A percentile compares a stretch with the other conserved stretches of the same genome.
phyloP scores from a whole-genome alignment of 2,113 vertebrate species.

The Pithys albifrons region DNA sequence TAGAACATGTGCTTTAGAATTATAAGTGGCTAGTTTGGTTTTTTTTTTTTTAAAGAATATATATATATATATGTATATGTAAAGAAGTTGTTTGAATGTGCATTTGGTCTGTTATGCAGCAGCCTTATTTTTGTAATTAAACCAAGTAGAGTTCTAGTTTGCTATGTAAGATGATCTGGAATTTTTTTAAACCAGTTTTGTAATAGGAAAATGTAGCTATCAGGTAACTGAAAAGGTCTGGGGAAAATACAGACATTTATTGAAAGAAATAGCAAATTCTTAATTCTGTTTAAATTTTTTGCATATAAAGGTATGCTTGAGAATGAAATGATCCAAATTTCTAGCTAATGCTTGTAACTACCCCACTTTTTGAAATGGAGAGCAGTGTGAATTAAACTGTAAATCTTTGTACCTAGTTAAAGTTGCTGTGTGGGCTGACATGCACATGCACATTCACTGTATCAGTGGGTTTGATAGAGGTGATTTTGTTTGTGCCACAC shows the following conservation, averaged over 20 bases:
- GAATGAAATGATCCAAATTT: not conserved
- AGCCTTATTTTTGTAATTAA: constrained; percentile 62
- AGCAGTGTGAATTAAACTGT: not conserved
- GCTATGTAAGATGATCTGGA: constrained; percentile 1
- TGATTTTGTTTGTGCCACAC: constrained; percentile 43
- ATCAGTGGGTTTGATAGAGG: constrained; percentile 37
- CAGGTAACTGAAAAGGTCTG: not conserved
- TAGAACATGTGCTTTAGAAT: not conserved
- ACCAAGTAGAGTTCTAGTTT: constrained; percentile 51
- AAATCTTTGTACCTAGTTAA: not conserved
- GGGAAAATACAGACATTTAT: not conserved
- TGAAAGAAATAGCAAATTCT: constrained; percentile 1
- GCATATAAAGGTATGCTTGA: not conserved
- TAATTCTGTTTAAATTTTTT: not conserved
- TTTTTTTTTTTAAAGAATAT: not conserved
- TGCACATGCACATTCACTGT: not conserved
- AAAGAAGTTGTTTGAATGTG: not conserved
- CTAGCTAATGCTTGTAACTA: not conserved
- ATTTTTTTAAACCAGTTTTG: constrained; percentile 33
- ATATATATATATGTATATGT: not conserved
- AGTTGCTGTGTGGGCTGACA: not conserved
- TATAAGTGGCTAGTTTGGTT: not conserved
- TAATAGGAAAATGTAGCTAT: not conserved
- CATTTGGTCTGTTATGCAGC: not conserved
- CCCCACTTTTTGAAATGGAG: not conserved